phyloP scores from a whole-genome alignment of 1,140 invertebrate species.

The Zelostemma sp. region DNA sequence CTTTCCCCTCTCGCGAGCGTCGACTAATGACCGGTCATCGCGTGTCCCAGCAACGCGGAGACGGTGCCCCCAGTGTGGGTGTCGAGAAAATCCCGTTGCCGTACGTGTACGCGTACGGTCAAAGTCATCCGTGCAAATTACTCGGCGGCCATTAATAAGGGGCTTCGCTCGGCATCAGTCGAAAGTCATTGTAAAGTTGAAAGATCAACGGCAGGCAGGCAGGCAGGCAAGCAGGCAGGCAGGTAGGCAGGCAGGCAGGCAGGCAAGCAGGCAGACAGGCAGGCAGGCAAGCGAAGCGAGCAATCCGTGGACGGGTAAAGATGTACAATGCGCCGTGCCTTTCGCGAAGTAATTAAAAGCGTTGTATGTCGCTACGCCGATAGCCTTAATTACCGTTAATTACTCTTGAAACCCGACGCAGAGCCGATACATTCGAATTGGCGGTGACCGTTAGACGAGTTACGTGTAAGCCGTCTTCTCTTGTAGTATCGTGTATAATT shows the following conservation, averaged over 20 bases:
- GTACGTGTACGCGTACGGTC: conserved; percentile 15
- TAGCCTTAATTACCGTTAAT: conserved; percentile 26
- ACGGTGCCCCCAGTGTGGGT: conserved; percentile 43
- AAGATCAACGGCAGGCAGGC: conserved; percentile 22
- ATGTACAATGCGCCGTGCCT: conserved; percentile 8
- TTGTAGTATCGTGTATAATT: conserved; percentile 6
- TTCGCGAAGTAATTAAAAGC: conserved; percentile 27
- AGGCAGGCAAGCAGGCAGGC: too few relatives aligned
- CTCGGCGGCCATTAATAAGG: conserved; percentile 59
- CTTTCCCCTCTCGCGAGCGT: too few relatives aligned
- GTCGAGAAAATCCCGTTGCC: conserved; percentile 41
- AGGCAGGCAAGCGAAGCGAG: too few relatives aligned
- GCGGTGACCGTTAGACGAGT: conserved; percentile 10
- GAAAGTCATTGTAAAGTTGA: conserved; percentile 26
- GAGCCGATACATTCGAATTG: conserved; percentile 4
- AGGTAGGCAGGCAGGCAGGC: too few relatives aligned
- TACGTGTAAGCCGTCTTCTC: conserved; percentile 9
- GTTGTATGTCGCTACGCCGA: conserved; percentile 24
- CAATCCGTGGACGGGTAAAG: neutral
- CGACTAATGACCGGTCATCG: conserved; percentile 47
- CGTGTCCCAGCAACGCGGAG: conserved; percentile 37
- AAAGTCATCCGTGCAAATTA: conserved; percentile 61
- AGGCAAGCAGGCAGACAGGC: too few relatives aligned
- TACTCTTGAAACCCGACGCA: conserved; percentile 12
- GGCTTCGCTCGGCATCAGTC: conserved; percentile 35